Base-by-base conservation (phyloP, 2,113 vertebrate genomes). In the Cisticola juncidis region DNA sequence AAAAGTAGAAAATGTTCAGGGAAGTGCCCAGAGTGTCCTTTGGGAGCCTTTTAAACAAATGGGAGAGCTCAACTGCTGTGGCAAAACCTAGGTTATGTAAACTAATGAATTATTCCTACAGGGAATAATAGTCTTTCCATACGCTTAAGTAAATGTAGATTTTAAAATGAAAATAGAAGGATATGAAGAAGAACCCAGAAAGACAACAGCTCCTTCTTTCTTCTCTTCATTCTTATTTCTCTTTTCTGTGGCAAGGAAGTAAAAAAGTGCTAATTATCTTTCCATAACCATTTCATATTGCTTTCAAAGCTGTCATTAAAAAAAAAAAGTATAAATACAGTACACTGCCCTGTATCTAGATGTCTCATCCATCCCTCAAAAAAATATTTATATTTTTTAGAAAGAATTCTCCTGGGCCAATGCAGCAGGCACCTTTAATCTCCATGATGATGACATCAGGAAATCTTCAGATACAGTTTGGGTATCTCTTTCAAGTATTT, bases 11-110 rank as follows among this genome's bases (percentile, higher is more conserved):
- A 95, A 66, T 54, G 28, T 15, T 76, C 70, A 78, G 28, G 92
- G 69, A 92, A 60, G 60, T 89, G 22, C 74, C 74, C 29, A 56
- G 35, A 28, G 24, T 92, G 74, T 35, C 89, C 38, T 62, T 60
- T 14, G 4, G 72, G 22, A 80, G 19, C 47, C 45, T 96, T 97
- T 96, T 90, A 96, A 94, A 85, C 56, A 95, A 94, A 92, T 86
- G 48, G 60, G 71, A 66, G 31, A 77, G 40, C 28, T 69, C 15
- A 12, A 51, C 65, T 90, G 60, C 16, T 87, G n/a, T 90, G 91
- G 76, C 25, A 79, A 95, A 94, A 74, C 53, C 69, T 47, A 60
- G 2, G 33, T 74, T 90, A 35, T 66, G 44, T 88, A 56, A 95
- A 91, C 36, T 88, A 71, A 86, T 86, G 45, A 94, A 42, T 64